These are phyloP conservation scores for Thalassoma bifasciatum DNA, from an alignment of 2,113 vertebrate genomes.

Conservation along the genomic window DNA sequence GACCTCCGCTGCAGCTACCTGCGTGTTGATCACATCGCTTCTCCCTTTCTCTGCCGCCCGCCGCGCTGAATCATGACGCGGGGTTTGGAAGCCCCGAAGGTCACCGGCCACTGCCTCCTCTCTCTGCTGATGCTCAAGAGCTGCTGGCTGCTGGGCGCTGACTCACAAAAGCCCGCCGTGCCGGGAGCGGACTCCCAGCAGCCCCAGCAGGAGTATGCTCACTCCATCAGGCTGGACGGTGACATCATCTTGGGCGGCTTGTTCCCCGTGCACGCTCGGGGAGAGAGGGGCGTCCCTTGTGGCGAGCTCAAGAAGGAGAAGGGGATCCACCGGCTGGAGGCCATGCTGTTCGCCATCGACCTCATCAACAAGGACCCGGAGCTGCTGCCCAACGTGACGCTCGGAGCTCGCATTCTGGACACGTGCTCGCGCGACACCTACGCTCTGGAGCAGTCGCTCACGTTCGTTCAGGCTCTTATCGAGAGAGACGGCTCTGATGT, in stretches of 20 bases:
- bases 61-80: conserved; percentile 65
- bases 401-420: conserved; percentile 95
- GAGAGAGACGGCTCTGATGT: conserved; percentile 94
- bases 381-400: conserved; percentile 92
- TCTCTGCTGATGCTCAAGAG: conserved; percentile 88
- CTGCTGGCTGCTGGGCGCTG: conserved; percentile 87
- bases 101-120: conserved; percentile 78
- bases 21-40: conserved; percentile 70
- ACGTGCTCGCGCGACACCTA: conserved; percentile 95
- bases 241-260: conserved; percentile 96
- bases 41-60: conserved; percentile 43
- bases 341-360: conserved; percentile 97
- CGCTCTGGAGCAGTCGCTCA: conserved; percentile 86
- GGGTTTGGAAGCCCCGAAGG: conserved; percentile 11
- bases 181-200: conserved; percentile 72
- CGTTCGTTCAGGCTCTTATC: conserved; percentile 96
- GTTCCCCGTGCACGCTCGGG: conserved; percentile 95
- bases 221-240: conserved; percentile 96
- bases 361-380: conserved; percentile 98
- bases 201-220: conserved; percentile 88
- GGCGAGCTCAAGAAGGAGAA: conserved; percentile 98
- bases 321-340: conserved; percentile 95
- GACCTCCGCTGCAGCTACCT: background rate
- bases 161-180: conserved; percentile 82
- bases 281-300: conserved; percentile 93